Conservation (phyloP, 2,113 vertebrate species). For the Tragelaphus strepsiceros region DNA sequence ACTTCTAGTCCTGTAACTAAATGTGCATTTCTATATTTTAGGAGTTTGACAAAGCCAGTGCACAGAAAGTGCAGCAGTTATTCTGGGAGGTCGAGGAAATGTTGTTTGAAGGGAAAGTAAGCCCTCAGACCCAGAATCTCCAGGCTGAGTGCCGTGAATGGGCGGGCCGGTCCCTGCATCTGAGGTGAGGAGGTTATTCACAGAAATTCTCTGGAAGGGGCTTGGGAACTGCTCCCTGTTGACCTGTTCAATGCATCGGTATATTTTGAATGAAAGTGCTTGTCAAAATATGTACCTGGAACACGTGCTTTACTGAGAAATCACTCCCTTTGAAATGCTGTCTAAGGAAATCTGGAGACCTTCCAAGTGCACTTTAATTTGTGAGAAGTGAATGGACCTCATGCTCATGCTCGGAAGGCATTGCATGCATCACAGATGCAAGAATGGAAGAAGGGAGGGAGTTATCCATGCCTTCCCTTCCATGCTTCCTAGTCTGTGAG, state of each 20-base stretch:
- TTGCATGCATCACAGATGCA: rapidly evolving
- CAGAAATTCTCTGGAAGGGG: rapidly evolving
- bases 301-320: neutral
- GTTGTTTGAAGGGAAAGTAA: conserved; percentile 87
- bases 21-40: conserved; percentile 31
- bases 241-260: rapidly evolving
- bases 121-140: conserved; percentile 79
- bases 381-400: neutral
- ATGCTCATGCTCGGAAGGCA: neutral
- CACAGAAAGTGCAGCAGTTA: conserved; percentile 83
- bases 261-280: neutral
- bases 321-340: neutral
- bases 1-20: neutral
- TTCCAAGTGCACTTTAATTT: neutral
- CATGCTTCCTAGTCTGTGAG: neutral
- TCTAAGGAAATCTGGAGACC: neutral
- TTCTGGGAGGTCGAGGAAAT: conserved; percentile 88
- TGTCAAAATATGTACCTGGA: neutral
- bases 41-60: conserved; percentile 87
- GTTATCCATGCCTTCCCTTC: rapidly evolving
- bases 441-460: neutral
- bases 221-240: rapidly evolving
- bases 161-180: conserved; percentile 82
- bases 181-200: conserved; percentile 78
- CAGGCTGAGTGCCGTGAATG: conserved; percentile 85